phyloP scores from a whole-genome alignment of 1,140 invertebrate genomes.

The Drosophila azteca region DNA sequence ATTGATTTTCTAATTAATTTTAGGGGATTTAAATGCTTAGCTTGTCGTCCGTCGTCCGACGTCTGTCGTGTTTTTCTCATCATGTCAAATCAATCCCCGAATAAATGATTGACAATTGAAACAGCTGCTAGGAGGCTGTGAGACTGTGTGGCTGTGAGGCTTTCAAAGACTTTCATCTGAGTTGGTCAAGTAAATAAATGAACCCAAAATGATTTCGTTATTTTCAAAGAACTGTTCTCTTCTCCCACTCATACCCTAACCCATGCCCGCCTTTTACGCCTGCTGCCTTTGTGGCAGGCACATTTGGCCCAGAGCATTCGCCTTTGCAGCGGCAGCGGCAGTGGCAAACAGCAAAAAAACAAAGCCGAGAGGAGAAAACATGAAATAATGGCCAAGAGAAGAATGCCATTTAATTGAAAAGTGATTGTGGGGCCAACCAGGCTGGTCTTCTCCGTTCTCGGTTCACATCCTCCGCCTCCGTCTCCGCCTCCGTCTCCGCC shows the following conservation, averaged over 20 bases:
- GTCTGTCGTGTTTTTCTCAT: conserved; percentile 10
- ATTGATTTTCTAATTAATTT: conserved; percentile 79
- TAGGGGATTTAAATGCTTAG: conserved; percentile 48
- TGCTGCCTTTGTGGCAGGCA: conserved; percentile 23
- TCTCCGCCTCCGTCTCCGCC: no score
- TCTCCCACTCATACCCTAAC: no score
- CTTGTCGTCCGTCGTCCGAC: conserved; percentile 2
- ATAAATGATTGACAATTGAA: conserved; percentile 51
- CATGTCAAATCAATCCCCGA: conserved; percentile 20
- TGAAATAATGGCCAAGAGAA: conserved; percentile 34
- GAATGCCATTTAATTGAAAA: conserved; percentile 71
- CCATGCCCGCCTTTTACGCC: conserved; percentile 3
- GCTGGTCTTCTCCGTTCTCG: no score
- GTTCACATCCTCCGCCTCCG: not conserved
- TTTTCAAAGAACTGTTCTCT: conserved; percentile 20
- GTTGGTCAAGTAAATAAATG: conserved; percentile 40
- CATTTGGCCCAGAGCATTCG: conserved; percentile 12
- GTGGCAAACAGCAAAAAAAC: conserved; percentile 7
- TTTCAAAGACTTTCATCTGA: conserved; percentile 21
- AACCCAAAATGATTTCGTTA: conserved; percentile 42
- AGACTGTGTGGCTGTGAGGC: not conserved
- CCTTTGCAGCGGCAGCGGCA: no score
- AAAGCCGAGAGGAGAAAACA: conserved; percentile 20
- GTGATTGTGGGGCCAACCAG: conserved; percentile 42
- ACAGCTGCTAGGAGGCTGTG: conserved; percentile 2